Percentiles rank a stretch among this genome's conserved stretches.
Evolutionary conservation across 2,888 invertebrate genomes (phyloP).

Genomic region (Eulithis prunata): DNA sequence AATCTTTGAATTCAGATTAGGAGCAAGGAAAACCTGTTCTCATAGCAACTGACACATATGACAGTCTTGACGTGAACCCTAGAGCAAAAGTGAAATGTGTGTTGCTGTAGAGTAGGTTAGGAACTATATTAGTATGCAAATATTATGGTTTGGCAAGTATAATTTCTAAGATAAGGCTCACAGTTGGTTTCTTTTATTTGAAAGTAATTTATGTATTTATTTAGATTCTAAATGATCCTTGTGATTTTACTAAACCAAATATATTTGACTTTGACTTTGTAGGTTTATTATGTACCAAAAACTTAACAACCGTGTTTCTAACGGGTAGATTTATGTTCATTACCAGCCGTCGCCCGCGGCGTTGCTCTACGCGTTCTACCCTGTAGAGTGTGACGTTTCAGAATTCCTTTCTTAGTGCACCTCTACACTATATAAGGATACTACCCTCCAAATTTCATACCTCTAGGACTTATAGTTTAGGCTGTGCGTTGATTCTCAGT

Average conservation of each 20-base stretch:
- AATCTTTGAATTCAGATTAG: not conserved
- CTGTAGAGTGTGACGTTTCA: no score
- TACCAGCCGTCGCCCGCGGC: no score
- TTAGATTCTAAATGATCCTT: no score
- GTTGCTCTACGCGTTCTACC: no score
- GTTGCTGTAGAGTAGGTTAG: constrained; percentile 17
- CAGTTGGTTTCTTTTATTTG: not conserved
- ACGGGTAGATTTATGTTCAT: no score
- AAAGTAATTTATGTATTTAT: not conserved
- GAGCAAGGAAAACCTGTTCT: constrained; percentile 17
- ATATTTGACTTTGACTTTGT: not conserved
- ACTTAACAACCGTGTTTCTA: no score
- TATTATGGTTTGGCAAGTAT: constrained; percentile 17
- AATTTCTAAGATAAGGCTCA: constrained; percentile 8
- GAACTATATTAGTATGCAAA: constrained; percentile 8
- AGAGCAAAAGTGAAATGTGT: constrained; percentile 14
- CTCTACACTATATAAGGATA: no score
- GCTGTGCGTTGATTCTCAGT: no score
- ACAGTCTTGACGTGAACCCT: constrained; percentile 7
- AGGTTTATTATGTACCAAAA: not conserved
- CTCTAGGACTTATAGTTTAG: no score
- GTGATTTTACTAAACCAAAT: no score
- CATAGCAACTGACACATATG: not conserved
- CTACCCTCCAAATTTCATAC: no score
- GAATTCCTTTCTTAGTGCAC: no score